phyloP scores from a whole-genome alignment of 2,888 invertebrate species.

The Nephrocerus scutellatus region DNA sequence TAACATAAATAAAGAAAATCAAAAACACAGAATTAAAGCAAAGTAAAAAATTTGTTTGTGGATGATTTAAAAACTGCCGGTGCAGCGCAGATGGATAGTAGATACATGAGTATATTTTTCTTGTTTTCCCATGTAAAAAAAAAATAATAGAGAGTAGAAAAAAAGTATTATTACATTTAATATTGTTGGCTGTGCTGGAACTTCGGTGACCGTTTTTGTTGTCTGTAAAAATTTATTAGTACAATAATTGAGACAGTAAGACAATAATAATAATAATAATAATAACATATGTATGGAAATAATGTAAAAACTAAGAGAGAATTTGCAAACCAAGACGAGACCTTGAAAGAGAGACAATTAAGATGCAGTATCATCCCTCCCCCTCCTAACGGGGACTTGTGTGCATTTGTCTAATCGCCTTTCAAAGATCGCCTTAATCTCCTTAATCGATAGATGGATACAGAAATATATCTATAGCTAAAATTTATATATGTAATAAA shows the following conservation, averaged over 20 bases:
- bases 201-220: conserved; percentile 64
- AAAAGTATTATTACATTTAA: conserved; percentile 49
- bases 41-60: too few species aligned
- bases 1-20: too few species aligned
- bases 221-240: conserved; percentile 66
- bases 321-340: conserved; percentile 5
- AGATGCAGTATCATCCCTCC: conserved; percentile 17
- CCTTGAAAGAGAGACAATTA: conserved; percentile 15
- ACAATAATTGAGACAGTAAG: too few species aligned
- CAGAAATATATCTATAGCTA: conserved; percentile 4
- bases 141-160: too few species aligned
- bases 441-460: background rate
- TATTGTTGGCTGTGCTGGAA: conserved; percentile 52
- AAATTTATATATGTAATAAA: conserved; percentile 13
- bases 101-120: too few species aligned
- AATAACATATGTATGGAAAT: background rate
- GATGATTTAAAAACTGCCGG: too few species aligned
- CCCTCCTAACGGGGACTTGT: too few species aligned
- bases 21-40: too few species aligned
- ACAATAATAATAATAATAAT: too few species aligned
- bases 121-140: too few species aligned
- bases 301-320: background rate
- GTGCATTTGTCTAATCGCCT: too few species aligned
- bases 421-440: conserved; percentile 18
- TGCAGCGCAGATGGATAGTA: too few species aligned